Conservation (phyloP, 2,797 vertebrate genomes). For the Melanotaenia nigrans region DNA sequence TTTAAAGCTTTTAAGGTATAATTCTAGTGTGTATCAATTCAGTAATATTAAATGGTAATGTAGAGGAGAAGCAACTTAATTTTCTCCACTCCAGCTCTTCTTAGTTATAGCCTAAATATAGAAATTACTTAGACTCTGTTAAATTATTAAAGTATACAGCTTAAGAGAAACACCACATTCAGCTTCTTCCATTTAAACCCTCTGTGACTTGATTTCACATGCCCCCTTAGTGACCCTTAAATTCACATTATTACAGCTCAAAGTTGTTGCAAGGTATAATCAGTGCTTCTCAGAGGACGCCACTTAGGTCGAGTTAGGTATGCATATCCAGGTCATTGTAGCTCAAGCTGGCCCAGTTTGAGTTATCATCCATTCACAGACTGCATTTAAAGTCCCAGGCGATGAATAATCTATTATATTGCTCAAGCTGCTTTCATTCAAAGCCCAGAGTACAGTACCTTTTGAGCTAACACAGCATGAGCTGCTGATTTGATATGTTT, state of each 20-base stretch:
- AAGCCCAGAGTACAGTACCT: conserved; percentile 6
- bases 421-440: conserved; percentile 9
- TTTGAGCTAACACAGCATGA: conserved; percentile 18
- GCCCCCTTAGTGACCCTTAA: neutral
- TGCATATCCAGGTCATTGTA: conserved; percentile 38
- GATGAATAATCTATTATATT: conserved; percentile 3
- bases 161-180: neutral
- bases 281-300: neutral
- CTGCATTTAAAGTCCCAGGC: conserved; percentile 1
- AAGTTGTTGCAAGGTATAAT: conserved; percentile 3
- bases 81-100: neutral
- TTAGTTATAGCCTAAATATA: conserved; percentile 11
- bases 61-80: neutral
- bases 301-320: conserved; percentile 14
- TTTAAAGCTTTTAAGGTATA: neutral
- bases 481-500: conserved; percentile 51
- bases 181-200: neutral
- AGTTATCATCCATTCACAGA: conserved; percentile 12
- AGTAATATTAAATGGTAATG: neutral
- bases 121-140: conserved; percentile 7
- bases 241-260: neutral
- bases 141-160: conserved; percentile 31
- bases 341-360: conserved; percentile 19
- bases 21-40: neutral
- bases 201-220: neutral